Base-by-base conservation (phyloP, 2,797 vertebrate species). In the Vipera ursinii region DNA sequence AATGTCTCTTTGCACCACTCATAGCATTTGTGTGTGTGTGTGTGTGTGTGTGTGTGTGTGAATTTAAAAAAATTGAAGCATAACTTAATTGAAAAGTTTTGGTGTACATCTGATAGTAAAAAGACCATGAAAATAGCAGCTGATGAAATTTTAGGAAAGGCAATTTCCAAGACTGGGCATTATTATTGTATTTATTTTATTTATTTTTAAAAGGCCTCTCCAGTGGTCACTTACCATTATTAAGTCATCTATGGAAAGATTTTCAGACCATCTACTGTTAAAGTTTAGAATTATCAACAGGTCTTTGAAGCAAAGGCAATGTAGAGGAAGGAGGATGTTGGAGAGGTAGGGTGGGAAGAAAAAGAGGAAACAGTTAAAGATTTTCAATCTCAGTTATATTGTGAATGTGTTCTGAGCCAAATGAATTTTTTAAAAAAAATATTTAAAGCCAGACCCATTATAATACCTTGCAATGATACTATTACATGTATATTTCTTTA, bases 401-500 rank as follows among this genome's bases (percentile, higher is more conserved):
- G 44, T 44, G 44, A 17, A 1, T 48, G 38, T 90, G 17, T 48
- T 90, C 15, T 60, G 26, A 57, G 60, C 55, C 38, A 90, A 59
- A 6, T 85, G 26, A 4, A 26, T 38, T 38, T 38, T 38, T 5
- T 85, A 4, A 60, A 48, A 63, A 82, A 26, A 26, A 90, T 44
- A 3, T 61, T n/a, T n/a, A 51, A 85, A 61, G 56, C 2, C 56
- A 60, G 26, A 10, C 55, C 12, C 0, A 56, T 82, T 55, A 57
- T 38, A 85, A 48, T 85, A 78, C 3, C 15, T 69, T 57, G 53
- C 9, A 57, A 26, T 78, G 24, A 10, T 55, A n/a, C 28, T 69
- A 89, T 95, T 92, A 10, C 95, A 92, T 96, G 90, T 9, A 88
- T 97, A 95, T 63, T 94, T 91, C 69, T 69, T n/a, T 65, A 51